These are phyloP conservation scores for Atrina japonica DNA, from an alignment of 2,888 invertebrate species.

Conservation along the genomic window DNA sequence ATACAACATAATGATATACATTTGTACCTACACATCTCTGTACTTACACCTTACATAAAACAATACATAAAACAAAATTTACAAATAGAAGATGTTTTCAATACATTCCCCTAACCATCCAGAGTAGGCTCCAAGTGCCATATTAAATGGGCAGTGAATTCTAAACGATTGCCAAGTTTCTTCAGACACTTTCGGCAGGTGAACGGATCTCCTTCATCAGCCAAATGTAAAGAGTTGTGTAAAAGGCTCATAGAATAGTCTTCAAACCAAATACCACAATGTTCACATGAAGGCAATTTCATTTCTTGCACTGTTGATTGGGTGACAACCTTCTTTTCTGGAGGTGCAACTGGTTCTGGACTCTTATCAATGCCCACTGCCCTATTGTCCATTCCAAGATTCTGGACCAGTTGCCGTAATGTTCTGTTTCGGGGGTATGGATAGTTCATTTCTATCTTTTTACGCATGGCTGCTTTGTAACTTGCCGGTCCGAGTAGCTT, in stretches of 20 bases:
- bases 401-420: slow-evolving; percentile 15
- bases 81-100: no score
- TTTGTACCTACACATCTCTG: no score
- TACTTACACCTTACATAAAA: no score
- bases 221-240: slow-evolving; percentile 67
- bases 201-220: slow-evolving; percentile 67
- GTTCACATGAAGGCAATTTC: slow-evolving; percentile 54
- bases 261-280: slow-evolving; percentile 66
- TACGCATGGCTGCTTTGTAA: slow-evolving; percentile 38
- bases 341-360: background rate
- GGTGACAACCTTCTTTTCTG: background rate
- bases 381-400: slow-evolving; percentile 18
- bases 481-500: slow-evolving; percentile 41
- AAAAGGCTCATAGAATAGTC: slow-evolving; percentile 66
- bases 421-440: slow-evolving; percentile 9
- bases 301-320: slow-evolving; percentile 28
- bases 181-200: slow-evolving; percentile 71
- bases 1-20: no score
- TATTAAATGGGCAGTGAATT: slow-evolving; percentile 70
- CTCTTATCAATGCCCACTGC: slow-evolving; percentile 18
- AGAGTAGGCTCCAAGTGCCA: slow-evolving; percentile 71
- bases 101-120: slow-evolving; percentile 46
- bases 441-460: slow-evolving; percentile 32
- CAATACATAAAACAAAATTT: no score
- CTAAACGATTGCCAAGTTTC: slow-evolving; percentile 69